Evolutionary conservation across 2,888 invertebrate genomes (phyloP).

Genomic region (Nudaria mundana): DNA sequence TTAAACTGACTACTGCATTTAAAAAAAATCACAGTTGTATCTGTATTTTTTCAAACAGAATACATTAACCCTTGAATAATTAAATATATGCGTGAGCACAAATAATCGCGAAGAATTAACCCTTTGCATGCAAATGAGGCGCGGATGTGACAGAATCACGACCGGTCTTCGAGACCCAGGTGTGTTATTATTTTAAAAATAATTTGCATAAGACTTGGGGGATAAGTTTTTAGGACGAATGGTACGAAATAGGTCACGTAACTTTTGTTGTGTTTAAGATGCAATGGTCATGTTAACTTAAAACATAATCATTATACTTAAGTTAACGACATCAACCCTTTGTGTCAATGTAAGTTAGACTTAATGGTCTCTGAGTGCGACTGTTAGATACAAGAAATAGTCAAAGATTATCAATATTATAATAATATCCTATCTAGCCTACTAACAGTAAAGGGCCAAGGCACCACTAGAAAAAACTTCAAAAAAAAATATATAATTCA

Average conservation of each 20-base stretch:
- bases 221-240: conserved; percentile 25
- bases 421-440: too few species aligned
- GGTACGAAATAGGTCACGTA: conserved; percentile 25
- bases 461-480: too few species aligned
- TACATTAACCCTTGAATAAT: conserved; percentile 80
- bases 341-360: too few species aligned
- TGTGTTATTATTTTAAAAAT: conserved; percentile 63
- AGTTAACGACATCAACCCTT: too few species aligned
- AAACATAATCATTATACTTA: too few species aligned
- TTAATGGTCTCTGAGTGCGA: too few species aligned
- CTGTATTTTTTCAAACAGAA: conserved; percentile 59
- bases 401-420: too few species aligned
- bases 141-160: conserved; percentile 58
- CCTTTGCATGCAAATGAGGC: conserved; percentile 74
- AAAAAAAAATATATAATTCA: too few species aligned
- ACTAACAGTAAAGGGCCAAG: too few species aligned
- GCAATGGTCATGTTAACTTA: too few species aligned
- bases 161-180: conserved; percentile 66
- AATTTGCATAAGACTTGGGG: conserved; percentile 38
- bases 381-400: too few species aligned
- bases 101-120: conserved; percentile 77
- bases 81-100: conserved; percentile 78
- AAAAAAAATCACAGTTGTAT: conserved; percentile 57
- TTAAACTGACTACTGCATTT: conserved; percentile 52
- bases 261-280: conserved; percentile 6